These are phyloP conservation scores for Myanophis thanlyinensis DNA, from an alignment of 2,113 vertebrate species.

Conservation along the genomic window DNA sequence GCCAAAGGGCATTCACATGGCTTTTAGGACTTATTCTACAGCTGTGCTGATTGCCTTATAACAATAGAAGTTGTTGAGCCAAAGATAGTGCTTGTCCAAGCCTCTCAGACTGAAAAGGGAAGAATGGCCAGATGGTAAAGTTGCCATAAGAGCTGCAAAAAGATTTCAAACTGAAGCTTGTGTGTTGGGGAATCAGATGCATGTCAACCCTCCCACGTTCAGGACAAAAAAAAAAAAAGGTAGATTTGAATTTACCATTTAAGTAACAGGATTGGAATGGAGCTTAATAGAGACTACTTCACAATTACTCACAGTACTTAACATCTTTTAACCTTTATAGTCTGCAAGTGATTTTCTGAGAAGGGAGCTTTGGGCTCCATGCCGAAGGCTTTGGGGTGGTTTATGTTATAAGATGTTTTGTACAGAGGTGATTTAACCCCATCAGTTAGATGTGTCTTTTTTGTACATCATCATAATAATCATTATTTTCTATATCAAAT, in stretches of 20 bases:
- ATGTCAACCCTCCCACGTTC: not conserved
- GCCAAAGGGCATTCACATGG: not conserved
- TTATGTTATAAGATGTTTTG: not conserved
- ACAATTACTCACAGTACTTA: not conserved
- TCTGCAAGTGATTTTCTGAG: not conserved
- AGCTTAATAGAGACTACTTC: not conserved
- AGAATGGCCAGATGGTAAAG: not conserved
- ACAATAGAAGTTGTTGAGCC: not conserved
- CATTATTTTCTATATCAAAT: not conserved
- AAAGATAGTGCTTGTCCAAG: not conserved
- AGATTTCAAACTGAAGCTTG: not conserved
- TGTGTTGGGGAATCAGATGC: not conserved
- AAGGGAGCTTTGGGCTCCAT: not conserved
- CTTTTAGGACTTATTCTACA: not conserved
- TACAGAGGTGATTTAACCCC: not conserved
- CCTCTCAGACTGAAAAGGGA: not conserved
- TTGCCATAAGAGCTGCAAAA: too few relatives aligned
- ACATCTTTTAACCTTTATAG: not conserved
- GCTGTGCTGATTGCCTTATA: not conserved
- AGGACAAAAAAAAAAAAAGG: not conserved
- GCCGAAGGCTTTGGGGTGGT: not conserved
- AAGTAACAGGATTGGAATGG: not conserved
- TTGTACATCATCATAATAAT: not conserved
- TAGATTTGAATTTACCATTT: not conserved
- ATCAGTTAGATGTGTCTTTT: not conserved